Conservation (phyloP, 2,888 invertebrate genomes). For the Melieria picta region DNA sequence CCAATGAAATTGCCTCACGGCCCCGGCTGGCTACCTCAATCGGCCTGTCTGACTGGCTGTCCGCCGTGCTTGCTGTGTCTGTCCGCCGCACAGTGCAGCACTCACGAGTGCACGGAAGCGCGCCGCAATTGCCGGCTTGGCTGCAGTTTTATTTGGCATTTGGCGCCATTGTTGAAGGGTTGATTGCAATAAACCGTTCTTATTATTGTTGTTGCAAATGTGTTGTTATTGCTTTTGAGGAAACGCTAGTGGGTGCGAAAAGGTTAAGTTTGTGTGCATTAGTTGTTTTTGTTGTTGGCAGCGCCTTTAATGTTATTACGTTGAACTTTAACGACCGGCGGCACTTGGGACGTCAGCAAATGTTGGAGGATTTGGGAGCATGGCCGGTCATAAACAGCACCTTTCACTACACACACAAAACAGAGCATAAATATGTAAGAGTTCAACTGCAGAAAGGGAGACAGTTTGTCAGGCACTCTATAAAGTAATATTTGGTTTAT, state of each 20-base stretch:
- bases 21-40: neutral
- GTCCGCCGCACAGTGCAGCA: neutral
- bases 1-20: conserved; percentile 38
- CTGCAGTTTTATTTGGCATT: conserved; percentile 38
- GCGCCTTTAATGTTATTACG: neutral
- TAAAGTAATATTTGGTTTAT: no score
- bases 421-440: no score
- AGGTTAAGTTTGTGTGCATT: neutral
- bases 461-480: no score
- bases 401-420: no score
- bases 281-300: neutral
- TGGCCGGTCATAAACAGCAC: no score
- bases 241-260: conserved; percentile 2
- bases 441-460: no score
- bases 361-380: no score
- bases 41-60: neutral
- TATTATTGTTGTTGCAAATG: conserved; percentile 1
- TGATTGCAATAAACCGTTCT: neutral
- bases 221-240: conserved; percentile 10
- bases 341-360: no score
- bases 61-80: neutral
- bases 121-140: no score
- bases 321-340: neutral
- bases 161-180: conserved; percentile 44
- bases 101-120: no score